phyloP scores from a whole-genome alignment of 2,888 invertebrate genomes.

The Parnassius mnemosyne region DNA sequence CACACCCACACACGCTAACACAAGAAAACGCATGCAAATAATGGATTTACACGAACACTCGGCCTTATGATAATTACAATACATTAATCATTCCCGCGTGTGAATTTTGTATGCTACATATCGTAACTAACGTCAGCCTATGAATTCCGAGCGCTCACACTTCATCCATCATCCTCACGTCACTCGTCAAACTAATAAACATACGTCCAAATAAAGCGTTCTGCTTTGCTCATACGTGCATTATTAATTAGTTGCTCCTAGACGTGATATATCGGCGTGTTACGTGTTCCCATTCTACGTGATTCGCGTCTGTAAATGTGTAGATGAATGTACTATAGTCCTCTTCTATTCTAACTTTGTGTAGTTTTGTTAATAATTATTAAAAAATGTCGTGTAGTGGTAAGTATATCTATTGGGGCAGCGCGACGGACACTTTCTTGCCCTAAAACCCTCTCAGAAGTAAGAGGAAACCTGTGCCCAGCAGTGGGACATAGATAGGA shows the following conservation, averaged over 20 bases:
- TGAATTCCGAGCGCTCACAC: neutral
- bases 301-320: neutral
- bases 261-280: conserved; percentile 5
- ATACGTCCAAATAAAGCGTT: conserved; percentile 19
- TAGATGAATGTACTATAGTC: too few relatives aligned
- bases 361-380: too few relatives aligned
- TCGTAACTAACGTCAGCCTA: conserved; percentile 9
- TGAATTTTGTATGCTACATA: conserved; percentile 15
- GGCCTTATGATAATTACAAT: conserved; percentile 11
- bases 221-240: conserved; percentile 20
- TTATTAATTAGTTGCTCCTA: conserved; percentile 13
- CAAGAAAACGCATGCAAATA: neutral
- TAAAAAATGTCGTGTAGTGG: too few relatives aligned
- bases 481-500: too few relatives aligned
- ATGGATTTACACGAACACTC: conserved; percentile 1
- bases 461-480: too few relatives aligned
- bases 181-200: conserved; percentile 24
- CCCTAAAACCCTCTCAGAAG: too few relatives aligned
- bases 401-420: too few relatives aligned
- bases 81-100: conserved; percentile 18
- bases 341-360: too few relatives aligned
- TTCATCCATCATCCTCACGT: conserved; percentile 20
- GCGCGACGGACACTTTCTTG: too few relatives aligned
- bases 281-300: neutral
- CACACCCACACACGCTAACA: neutral